Evolutionary conservation across 2,113 vertebrate species (phyloP).

Genomic region (Nycticorax nycticorax): DNA sequence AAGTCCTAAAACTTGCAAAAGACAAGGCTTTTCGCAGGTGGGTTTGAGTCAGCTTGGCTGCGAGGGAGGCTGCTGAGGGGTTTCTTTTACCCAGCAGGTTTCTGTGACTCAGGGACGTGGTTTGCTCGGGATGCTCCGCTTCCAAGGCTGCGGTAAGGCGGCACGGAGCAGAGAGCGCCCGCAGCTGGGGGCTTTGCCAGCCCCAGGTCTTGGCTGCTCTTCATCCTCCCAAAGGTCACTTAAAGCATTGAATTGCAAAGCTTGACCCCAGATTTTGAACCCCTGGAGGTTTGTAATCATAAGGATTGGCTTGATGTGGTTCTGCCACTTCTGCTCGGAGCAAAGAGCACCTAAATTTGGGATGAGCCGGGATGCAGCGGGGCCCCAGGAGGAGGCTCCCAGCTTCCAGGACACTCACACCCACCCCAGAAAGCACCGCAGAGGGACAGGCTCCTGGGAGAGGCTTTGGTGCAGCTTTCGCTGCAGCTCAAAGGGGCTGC

Average conservation of each 20-base stretch:
- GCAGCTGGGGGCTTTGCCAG: neutral
- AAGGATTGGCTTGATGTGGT: neutral
- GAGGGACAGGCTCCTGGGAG: neutral
- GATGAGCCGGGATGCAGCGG: neutral
- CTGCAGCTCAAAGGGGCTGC: neutral
- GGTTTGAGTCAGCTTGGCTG: neutral
- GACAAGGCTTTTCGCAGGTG: neutral
- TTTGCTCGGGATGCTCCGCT: neutral
- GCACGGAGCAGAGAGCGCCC: neutral
- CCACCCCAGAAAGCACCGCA: neutral
- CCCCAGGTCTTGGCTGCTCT: neutral
- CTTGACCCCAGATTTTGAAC: neutral
- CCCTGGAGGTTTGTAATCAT: neutral
- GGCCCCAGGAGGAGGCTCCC: accelerated
- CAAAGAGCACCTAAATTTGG: neutral
- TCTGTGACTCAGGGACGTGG: neutral
- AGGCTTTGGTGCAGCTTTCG: neutral
- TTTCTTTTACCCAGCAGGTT: neutral
- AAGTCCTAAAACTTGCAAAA: neutral
- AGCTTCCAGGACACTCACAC: neutral
- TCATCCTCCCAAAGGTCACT: neutral
- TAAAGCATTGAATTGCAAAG: neutral
- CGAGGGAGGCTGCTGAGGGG: neutral
- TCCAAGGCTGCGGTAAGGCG: neutral
- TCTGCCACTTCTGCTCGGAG: neutral